Evolutionary conservation across 2,888 invertebrate species (phyloP).

Genomic region (Drosophila barbarae): DNA sequence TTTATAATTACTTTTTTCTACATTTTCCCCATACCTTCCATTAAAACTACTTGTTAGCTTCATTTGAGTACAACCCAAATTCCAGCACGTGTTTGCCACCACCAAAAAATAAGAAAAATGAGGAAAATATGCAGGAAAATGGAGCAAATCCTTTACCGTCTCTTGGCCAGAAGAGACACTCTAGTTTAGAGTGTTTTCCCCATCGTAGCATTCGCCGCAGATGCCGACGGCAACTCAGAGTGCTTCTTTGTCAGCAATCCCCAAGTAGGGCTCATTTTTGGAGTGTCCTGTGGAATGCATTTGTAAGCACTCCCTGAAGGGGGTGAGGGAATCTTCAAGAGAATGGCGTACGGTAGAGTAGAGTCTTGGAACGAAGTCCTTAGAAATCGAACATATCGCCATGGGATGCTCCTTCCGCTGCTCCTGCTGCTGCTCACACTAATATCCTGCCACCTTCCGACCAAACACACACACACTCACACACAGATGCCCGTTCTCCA

Average conservation of each 20-base stretch:
- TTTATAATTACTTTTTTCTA: too few relatives aligned
- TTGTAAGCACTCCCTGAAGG: background rate
- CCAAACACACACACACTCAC: slow-evolving; percentile 18
- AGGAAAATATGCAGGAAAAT: background rate
- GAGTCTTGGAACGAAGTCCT: slow-evolving; percentile 3
- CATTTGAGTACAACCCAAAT: slow-evolving; percentile 13
- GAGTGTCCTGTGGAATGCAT: slow-evolving; percentile 30
- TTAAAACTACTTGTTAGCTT: slow-evolving; percentile 64
- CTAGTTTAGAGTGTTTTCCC: slow-evolving; percentile 13
- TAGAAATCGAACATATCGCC: slow-evolving; percentile 13
- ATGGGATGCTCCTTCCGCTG: slow-evolving; percentile 32
- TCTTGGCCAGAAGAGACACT: background rate
- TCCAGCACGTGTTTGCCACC: slow-evolving; percentile 47
- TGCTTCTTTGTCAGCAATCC: slow-evolving; percentile 14
- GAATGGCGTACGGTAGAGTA: background rate
- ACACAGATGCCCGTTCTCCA: slow-evolving; percentile 53
- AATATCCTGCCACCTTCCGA: slow-evolving; percentile 11
- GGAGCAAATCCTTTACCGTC: background rate
- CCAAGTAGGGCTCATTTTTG: background rate
- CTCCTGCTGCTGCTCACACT: slow-evolving; percentile 6
- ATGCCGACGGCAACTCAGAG: slow-evolving; percentile 33
- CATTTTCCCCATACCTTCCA: background rate
- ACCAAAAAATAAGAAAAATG: slow-evolving; percentile 6
- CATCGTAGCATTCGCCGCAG: slow-evolving; percentile 15
- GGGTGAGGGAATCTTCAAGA: slow-evolving; percentile 19